Percentiles rank a stretch among this genome's conserved stretches.
phyloP scores from a whole-genome alignment of 2,113 vertebrate genomes.

The Hyperoodon ampullatus region DNA sequence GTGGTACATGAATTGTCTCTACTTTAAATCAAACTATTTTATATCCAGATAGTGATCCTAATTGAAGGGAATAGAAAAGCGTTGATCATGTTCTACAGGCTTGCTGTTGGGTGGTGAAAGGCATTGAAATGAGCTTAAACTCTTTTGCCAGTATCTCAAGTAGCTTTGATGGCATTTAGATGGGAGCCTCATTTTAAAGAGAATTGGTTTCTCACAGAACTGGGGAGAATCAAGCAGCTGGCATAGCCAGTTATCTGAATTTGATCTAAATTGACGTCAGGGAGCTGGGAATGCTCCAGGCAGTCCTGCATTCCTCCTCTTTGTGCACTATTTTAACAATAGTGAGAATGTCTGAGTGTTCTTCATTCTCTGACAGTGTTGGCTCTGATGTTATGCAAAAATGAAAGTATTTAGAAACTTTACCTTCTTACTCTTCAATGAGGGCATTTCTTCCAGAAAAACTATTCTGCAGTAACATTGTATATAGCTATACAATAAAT shows the following conservation, averaged over 20 bases:
- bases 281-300: constrained; percentile 60
- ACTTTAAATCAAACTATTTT: neutral
- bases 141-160: constrained; percentile 37
- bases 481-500: neutral
- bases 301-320: constrained; percentile 50
- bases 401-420: constrained; percentile 63
- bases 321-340: constrained; percentile 65
- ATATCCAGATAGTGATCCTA: neutral
- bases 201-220: constrained; percentile 49
- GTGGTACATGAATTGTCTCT: neutral
- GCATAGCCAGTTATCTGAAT: constrained; percentile 72
- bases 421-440: constrained; percentile 55
- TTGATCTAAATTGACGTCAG: constrained; percentile 76
- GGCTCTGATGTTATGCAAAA: constrained; percentile 53
- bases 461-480: neutral
- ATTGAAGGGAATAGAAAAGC: constrained; percentile 50
- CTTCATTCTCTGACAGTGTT: constrained; percentile 68
- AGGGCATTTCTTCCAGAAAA: constrained; percentile 50
- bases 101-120: constrained; percentile 34
- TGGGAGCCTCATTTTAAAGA: constrained; percentile 68
- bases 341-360: constrained; percentile 35
- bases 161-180: constrained; percentile 66
- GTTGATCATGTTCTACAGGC: neutral
- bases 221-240: constrained; percentile 73
- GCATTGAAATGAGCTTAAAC: constrained; percentile 46